Evolutionary conservation across 1,140 invertebrate genomes (phyloP), one percentile per base, ranked within the genome.

Genomic region (Penaeus vannamei): DNA sequence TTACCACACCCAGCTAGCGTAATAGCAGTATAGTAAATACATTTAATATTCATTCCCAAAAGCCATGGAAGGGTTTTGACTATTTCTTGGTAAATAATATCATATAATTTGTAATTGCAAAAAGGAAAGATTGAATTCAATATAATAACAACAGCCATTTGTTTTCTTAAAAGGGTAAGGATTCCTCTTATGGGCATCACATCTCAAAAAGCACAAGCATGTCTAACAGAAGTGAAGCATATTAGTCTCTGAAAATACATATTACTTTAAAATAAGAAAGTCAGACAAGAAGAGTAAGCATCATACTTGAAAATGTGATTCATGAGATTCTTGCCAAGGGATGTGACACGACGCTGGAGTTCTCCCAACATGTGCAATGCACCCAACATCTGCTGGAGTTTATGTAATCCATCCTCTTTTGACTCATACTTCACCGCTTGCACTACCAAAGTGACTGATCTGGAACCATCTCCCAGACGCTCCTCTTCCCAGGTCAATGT

Each of bases 271-370:
- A 82, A 14, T 82, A 61, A 36, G 36, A 42, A 36, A 32, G 7
- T 19, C 29, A 79, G 2, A 36, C 42, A 8, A 42, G 10, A 32
- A 2, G 4, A 85, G 23, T 61, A n/a, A 8, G 22, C 42, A 53
- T 53, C 90, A 82, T 46, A 88, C 90, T 79, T 83, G 86, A 88
- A 90, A 46, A 90, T 88, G 64, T 90, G 77, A n/a, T 85, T 87
- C 90, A 90, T 88, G 10, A 90, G 82, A 69, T 90, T 90, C 66
- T 72, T 90, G n/a, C 86, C 84, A 12, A 90, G 66, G 20, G 84
- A 76, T 72, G 82, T 72, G 72, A 90, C 81, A 22, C 83, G 80
- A 10, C 86, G 86, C 14, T 90, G 90, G 10, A 90, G 83, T 61
- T 90, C 90, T 42, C 87, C 90, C 29, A 90, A 32, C 36, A 87